Percentiles rank a stretch among this genome's conserved stretches.
phyloP scores from a whole-genome alignment of 2,888 invertebrate species.

The Rhagonycha lutea region DNA sequence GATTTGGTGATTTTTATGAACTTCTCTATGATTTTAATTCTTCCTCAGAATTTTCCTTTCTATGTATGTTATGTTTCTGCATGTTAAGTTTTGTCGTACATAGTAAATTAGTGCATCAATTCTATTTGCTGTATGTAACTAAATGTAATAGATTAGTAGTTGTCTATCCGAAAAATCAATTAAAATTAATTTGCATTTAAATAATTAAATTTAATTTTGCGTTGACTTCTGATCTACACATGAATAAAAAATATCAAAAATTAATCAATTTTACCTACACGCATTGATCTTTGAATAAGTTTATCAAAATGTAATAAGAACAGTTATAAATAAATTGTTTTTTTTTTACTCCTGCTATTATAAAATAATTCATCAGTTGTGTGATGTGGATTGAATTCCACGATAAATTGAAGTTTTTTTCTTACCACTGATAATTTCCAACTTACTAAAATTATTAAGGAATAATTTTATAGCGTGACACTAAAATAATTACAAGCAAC shows the following conservation, averaged over 20 bases:
- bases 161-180: background rate
- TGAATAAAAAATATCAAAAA: background rate
- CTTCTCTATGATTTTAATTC: background rate
- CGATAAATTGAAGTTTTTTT: no score
- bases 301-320: background rate
- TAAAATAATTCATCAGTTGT: no score
- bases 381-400: no score
- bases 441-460: no score
- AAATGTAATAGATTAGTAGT: background rate
- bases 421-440: no score
- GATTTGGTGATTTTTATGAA: background rate
- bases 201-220: background rate
- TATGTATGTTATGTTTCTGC: background rate
- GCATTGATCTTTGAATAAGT: background rate
- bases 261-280: background rate
- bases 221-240: background rate
- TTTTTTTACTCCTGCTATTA: no score
- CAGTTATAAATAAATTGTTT: no score
- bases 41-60: background rate
- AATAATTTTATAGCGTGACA: no score
- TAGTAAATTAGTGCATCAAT: background rate
- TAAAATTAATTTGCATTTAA: background rate
- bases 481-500: no score
- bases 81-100: background rate
- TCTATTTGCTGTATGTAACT: background rate